These are phyloP conservation scores for Cantharis lateralis DNA, from an alignment of 2,888 invertebrate genomes.

Conservation along the genomic window DNA sequence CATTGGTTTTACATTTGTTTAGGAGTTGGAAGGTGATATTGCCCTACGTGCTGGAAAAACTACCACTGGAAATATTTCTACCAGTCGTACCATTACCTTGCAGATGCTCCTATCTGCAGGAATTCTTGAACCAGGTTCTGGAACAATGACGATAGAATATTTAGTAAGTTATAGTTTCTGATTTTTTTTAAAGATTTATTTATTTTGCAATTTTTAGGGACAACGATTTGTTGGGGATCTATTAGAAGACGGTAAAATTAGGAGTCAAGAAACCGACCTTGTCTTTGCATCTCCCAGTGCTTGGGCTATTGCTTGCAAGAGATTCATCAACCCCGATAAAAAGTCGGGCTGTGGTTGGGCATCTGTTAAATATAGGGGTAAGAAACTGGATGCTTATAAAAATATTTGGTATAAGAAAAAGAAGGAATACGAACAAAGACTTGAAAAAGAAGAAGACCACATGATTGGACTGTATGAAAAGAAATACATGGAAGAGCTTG, in stretches of 20 bases:
- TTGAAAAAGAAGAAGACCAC: constrained; percentile 43
- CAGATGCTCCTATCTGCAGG: constrained; percentile 86
- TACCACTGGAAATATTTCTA: constrained; percentile 38
- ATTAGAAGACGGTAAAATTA: constrained; percentile 83
- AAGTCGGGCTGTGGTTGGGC: constrained; percentile 95
- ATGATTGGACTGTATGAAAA: constrained; percentile 26
- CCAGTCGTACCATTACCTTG: constrained; percentile 70
- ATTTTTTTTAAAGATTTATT: constrained; percentile 7
- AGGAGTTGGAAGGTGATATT: constrained; percentile 49
- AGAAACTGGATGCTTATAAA: constrained; percentile 87
- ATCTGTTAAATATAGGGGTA: constrained; percentile 85
- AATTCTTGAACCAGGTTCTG: constrained; percentile 81
- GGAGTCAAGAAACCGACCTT: constrained; percentile 85
- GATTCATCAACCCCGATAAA: constrained; percentile 88
- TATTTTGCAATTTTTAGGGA: constrained; percentile 61
- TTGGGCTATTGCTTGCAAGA: constrained; percentile 91
- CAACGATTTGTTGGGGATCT: constrained; percentile 89
- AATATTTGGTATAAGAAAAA: constrained; percentile 79
- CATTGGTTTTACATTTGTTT: constrained; percentile 9
- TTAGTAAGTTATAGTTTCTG: constrained; percentile 62
- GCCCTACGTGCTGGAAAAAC: constrained; percentile 42
- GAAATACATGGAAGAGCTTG: constrained; percentile 19
- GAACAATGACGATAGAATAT: constrained; percentile 88
- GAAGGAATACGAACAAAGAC: constrained; percentile 51
- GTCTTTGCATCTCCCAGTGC: constrained; percentile 89